Percentiles rank a stretch among this genome's conserved stretches.
Conservation (phyloP, 2,113 vertebrate genomes). For the Cervus canadensis region DNA sequence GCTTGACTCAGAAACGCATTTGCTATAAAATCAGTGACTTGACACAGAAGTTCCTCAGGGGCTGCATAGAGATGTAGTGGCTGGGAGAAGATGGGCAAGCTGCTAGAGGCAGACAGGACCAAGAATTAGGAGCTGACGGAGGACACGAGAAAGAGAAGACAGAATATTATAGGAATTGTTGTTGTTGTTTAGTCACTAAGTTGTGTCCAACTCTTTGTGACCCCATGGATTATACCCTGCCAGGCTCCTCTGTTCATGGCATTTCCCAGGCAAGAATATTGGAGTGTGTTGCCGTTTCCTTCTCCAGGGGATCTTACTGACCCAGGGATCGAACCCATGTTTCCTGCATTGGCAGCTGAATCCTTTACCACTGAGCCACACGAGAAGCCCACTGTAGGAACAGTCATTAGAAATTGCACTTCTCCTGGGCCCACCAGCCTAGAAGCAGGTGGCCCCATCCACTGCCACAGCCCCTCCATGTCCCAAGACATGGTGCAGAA, state of each 20-base stretch:
- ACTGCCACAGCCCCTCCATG: not conserved
- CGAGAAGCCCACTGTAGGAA: not conserved
- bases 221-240: not conserved
- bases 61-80: not conserved
- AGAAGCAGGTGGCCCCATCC: not conserved
- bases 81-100: not conserved
- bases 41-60: not conserved
- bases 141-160: not conserved
- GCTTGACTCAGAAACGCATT: not conserved
- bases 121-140: not conserved
- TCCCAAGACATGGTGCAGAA: not conserved
- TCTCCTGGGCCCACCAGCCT: not conserved
- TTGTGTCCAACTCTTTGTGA: not conserved
- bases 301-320: not conserved
- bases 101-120: too few relatives aligned
- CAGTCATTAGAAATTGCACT: fast-evolving
- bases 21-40: not conserved
- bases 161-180: not conserved
- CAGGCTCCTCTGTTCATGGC: not conserved
- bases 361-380: not conserved
- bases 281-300: not conserved
- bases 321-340: not conserved
- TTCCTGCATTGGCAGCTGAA: not conserved
- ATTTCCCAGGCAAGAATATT: not conserved
- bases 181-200: not conserved